phyloP scores from a whole-genome alignment of 2,113 vertebrate species.

The Thamnophis sirtalis region DNA sequence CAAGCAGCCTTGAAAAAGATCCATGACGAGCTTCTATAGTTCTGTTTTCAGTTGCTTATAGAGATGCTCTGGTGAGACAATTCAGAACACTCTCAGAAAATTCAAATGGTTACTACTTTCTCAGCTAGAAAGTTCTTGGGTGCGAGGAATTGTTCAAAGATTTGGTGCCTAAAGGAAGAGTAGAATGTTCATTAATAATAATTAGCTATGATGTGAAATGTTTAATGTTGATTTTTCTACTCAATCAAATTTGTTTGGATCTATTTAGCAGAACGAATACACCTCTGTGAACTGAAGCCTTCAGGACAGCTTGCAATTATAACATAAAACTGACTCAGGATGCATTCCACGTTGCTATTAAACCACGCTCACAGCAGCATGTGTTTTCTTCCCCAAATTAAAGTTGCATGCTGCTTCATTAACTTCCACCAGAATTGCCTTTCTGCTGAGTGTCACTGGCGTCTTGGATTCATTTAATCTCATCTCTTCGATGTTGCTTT shows the following conservation, averaged over 20 bases:
- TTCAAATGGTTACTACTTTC: neutral
- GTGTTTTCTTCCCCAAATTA: neutral
- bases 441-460: neutral
- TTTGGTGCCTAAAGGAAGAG: neutral
- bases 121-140: neutral
- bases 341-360: neutral
- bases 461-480: neutral
- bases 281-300: neutral
- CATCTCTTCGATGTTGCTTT: neutral
- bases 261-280: neutral
- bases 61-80: neutral
- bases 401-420: neutral
- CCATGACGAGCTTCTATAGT: neutral
- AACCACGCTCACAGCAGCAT: neutral
- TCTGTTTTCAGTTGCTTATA: neutral
- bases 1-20: neutral
- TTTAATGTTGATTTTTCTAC: neutral
- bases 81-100: neutral
- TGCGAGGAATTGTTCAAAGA: neutral
- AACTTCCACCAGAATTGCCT: neutral
- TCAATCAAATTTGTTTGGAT: neutral
- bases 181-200: neutral
- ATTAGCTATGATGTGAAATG: neutral
- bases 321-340: neutral
- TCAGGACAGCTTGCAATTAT: neutral